Evolutionary conservation across 2,888 invertebrate species (phyloP).

Genomic region (Petrophora chlorosata): DNA sequence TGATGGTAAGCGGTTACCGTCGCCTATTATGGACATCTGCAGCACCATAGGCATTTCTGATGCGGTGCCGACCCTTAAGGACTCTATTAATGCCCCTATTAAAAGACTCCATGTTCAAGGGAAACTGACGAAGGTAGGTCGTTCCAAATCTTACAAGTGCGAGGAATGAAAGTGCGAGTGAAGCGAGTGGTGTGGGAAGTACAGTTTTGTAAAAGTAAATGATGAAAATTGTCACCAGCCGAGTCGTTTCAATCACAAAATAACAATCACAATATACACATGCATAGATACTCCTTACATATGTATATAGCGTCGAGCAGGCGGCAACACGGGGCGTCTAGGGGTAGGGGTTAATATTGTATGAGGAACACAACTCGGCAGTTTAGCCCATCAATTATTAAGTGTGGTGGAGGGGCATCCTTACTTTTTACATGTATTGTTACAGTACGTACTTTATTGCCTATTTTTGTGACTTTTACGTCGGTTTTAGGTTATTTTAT

Average conservation of each 20-base stretch:
- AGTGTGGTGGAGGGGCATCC: slow-evolving; percentile 68
- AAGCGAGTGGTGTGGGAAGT: too few species aligned
- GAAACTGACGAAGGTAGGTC: too few species aligned
- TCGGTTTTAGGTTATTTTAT: slow-evolving; percentile 65
- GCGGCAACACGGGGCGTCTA: slow-evolving; percentile 73
- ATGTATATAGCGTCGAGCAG: slow-evolving; percentile 51
- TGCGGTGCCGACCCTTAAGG: too few species aligned
- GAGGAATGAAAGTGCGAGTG: too few species aligned
- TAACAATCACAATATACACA: slow-evolving; percentile 12
- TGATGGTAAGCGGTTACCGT: too few species aligned
- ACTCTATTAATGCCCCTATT: too few species aligned
- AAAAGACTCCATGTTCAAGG: too few species aligned
- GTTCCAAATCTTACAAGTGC: too few species aligned
- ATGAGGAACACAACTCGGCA: slow-evolving; percentile 83
- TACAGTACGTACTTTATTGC: slow-evolving; percentile 69
- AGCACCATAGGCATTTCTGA: too few species aligned
- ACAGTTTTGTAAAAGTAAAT: too few species aligned
- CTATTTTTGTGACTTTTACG: slow-evolving; percentile 75
- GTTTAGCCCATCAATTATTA: slow-evolving; percentile 81
- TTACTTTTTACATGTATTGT: slow-evolving; percentile 79
- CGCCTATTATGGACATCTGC: too few species aligned
- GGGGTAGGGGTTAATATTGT: slow-evolving; percentile 72
- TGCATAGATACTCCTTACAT: neutral
- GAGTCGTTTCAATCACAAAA: slow-evolving; percentile 6
- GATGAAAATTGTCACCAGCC: slow-evolving; percentile 9